Conservation (phyloP, 2,888 invertebrate species). For the Sinelater perroti region DNA sequence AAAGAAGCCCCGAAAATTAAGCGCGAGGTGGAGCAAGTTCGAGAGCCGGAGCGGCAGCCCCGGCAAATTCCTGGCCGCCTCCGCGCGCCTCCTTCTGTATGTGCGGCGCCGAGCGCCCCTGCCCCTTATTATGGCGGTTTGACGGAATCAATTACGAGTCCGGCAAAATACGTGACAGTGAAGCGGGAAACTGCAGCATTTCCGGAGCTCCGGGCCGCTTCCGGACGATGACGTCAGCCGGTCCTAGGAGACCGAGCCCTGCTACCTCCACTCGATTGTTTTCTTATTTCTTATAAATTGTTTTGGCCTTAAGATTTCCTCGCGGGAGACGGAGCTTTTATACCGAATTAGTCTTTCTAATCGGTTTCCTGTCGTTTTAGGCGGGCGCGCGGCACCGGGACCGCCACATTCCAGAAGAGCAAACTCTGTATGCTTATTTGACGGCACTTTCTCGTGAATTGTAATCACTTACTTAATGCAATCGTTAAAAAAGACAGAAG, state of each 20-base stretch:
- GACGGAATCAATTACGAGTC: slow-evolving; percentile 40
- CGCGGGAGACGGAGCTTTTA: slow-evolving; percentile 51
- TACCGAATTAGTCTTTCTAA: slow-evolving; percentile 55
- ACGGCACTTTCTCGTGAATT: no score
- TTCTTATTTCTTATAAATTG: slow-evolving; percentile 59
- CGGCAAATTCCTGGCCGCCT: no score
- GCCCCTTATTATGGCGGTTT: slow-evolving; percentile 31
- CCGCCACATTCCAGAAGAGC: neutral
- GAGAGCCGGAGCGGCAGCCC: slow-evolving; percentile 5
- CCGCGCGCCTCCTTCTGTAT: neutral
- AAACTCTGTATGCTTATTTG: neutral
- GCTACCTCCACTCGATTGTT: slow-evolving; percentile 57
- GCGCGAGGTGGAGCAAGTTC: slow-evolving; percentile 25
- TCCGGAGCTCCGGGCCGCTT: slow-evolving; percentile 41
- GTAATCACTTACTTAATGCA: no score
- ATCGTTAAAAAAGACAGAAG: no score
- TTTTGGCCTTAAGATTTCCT: slow-evolving; percentile 53
- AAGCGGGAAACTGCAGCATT: slow-evolving; percentile 41
- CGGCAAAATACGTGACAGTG: slow-evolving; percentile 43
- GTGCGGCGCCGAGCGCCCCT: neutral
- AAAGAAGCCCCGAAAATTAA: slow-evolving; percentile 28
- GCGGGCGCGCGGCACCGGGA: neutral
- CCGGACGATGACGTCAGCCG: slow-evolving; percentile 43
- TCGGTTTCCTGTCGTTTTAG: slow-evolving; percentile 39
- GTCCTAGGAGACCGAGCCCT: slow-evolving; percentile 52